Conservation (phyloP, 2,888 invertebrate genomes). For the Polyommatus icarus region DNA sequence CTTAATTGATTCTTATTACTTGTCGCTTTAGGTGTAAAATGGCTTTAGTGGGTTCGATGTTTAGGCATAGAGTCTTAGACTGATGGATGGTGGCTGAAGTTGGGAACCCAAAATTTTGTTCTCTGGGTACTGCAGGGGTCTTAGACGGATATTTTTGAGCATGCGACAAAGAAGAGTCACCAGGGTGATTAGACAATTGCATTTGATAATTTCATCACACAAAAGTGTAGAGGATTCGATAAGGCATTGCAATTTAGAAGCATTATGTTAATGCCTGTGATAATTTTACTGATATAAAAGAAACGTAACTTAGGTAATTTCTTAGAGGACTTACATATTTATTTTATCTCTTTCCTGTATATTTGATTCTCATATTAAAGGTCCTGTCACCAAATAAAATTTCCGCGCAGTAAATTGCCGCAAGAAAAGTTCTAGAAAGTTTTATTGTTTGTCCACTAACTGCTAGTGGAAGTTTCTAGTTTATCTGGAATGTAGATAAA, state of each 20-base stretch:
- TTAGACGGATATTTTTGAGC: no score
- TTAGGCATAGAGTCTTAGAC: neutral
- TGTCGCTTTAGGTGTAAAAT: constrained; percentile 17
- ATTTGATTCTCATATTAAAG: no score
- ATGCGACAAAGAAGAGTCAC: neutral
- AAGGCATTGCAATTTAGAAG: no score
- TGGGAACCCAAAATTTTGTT: neutral
- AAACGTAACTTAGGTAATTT: no score
- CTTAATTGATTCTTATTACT: constrained; percentile 34
- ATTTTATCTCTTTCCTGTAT: neutral
- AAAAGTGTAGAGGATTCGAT: no score
- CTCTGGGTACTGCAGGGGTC: neutral
- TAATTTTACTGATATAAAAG: no score
- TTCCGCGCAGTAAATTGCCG: neutral
- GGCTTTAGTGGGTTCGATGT: neutral
- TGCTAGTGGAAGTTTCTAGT: neutral
- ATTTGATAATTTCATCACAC: no score
- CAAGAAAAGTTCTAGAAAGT: neutral
- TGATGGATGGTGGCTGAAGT: neutral
- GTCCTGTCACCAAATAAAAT: neutral
- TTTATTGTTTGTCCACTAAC: neutral
- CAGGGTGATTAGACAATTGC: no score
- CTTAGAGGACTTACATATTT: no score
- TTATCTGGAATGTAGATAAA: neutral
- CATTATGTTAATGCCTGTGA: no score